phyloP scores from a whole-genome alignment of 2,888 invertebrate species.

The Dryomyza anilis region DNA sequence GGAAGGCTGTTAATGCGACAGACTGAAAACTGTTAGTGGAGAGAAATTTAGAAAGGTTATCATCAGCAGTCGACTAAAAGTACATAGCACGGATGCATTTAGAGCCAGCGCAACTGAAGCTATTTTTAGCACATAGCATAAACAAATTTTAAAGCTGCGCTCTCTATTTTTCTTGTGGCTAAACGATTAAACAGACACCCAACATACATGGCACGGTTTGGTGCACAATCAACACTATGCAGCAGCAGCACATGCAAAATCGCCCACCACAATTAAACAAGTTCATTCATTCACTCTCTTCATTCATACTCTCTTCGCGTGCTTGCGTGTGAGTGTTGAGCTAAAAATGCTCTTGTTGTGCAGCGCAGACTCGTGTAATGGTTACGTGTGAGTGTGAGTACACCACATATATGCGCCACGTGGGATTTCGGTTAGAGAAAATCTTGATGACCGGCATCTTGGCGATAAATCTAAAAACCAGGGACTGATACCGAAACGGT shows the following conservation, averaged over 20 bases:
- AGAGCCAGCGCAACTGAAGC: not conserved
- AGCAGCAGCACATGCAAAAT: not conserved
- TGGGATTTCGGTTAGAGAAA: too few species aligned
- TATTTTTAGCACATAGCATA: not conserved
- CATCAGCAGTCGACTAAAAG: too few species aligned
- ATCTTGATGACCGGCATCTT: not conserved
- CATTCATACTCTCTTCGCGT: not conserved
- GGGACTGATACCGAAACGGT: not conserved
- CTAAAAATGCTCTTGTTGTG: not conserved
- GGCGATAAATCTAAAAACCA: not conserved
- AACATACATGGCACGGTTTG: not conserved
- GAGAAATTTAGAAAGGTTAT: conserved; percentile 25
- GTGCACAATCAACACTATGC: not conserved
- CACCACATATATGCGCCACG: not conserved
- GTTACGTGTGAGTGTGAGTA: not conserved
- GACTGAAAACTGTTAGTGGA: not conserved
- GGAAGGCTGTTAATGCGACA: too few species aligned
- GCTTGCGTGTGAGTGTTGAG: not conserved
- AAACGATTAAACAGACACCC: not conserved
- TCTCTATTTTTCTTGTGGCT: not conserved
- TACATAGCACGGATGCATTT: not conserved
- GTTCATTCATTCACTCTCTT: conserved; percentile 5
- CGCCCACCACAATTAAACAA: conserved; percentile 15
- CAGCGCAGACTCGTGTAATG: not conserved
- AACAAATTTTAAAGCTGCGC: not conserved